Conservation (phyloP, 2,888 invertebrate species). For the Galerucella nymphaeae region DNA sequence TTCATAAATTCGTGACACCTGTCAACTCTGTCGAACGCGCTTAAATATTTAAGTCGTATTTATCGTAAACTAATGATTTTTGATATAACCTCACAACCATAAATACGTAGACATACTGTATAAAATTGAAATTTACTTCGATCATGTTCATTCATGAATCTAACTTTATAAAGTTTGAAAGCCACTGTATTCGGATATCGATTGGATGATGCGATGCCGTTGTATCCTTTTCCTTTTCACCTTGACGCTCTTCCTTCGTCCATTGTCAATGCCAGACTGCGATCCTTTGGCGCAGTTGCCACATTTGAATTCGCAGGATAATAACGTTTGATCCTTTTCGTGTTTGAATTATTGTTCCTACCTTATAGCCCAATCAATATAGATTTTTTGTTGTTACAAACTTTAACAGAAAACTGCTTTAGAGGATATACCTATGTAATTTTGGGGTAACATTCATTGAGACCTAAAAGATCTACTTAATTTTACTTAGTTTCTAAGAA, state of each 20-base stretch:
- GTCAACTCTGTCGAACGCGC: too few relatives aligned
- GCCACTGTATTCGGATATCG: conserved; percentile 9
- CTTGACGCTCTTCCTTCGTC: conserved; percentile 21
- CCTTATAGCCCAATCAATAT: too few relatives aligned
- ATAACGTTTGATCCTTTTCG: neutral
- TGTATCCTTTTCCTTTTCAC: conserved; percentile 30
- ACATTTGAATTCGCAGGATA: neutral
- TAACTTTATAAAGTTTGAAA: neutral
- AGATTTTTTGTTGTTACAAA: too few relatives aligned
- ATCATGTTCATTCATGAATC: neutral
- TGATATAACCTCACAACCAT: too few relatives aligned
- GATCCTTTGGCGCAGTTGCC: conserved; percentile 16
- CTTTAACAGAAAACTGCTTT: too few relatives aligned
- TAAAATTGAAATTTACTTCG: neutral
- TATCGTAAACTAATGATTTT: too few relatives aligned
- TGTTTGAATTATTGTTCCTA: neutral
- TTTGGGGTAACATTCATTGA: too few relatives aligned
- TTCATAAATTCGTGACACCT: too few relatives aligned
- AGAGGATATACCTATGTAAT: too few relatives aligned
- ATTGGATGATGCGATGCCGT: conserved; percentile 5
- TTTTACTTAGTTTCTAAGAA: too few relatives aligned
- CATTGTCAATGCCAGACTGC: conserved; percentile 31
- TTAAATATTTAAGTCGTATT: too few relatives aligned
- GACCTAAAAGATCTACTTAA: too few relatives aligned
- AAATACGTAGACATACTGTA: neutral